These are phyloP conservation scores for Candoia aspera DNA, from an alignment of 2,113 vertebrate species.

Conservation along the genomic window DNA sequence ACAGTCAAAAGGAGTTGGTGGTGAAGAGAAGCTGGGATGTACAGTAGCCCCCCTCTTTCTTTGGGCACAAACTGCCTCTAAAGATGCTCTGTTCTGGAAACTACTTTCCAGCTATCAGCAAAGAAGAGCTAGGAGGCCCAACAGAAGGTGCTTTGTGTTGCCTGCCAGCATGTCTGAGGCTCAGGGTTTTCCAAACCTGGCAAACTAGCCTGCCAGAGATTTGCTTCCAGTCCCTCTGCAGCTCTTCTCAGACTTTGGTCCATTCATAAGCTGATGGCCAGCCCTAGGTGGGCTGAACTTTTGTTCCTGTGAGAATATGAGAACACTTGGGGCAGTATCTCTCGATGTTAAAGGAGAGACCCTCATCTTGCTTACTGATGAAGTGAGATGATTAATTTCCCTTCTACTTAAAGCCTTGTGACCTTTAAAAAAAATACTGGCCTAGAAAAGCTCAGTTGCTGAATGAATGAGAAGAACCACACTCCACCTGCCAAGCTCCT, in stretches of 20 bases:
- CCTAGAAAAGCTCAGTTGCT: background rate
- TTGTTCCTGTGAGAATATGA: background rate
- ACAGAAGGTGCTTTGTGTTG: slow-evolving; percentile 77
- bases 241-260: slow-evolving; percentile 58
- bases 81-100: slow-evolving; percentile 55
- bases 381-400: background rate
- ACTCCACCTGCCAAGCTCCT: background rate
- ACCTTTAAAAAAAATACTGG: background rate
- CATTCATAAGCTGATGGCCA: slow-evolving; percentile 46
- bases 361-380: background rate
- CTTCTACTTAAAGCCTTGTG: background rate
- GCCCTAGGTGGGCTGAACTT: background rate
- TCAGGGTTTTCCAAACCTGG: slow-evolving; percentile 62
- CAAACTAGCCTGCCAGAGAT: slow-evolving; percentile 70
- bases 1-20: background rate
- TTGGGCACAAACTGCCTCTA: slow-evolving; percentile 67
- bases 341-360: background rate
- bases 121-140: slow-evolving; percentile 50
- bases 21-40: background rate
- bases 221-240: slow-evolving; percentile 55
- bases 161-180: slow-evolving; percentile 72
- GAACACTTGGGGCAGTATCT: background rate
- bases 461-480: background rate
- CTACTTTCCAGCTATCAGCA: slow-evolving; percentile 64
- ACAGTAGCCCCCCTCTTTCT: slow-evolving; percentile 14